These are phyloP conservation scores for Priapulus caudatus DNA, from an alignment of 2,888 invertebrate genomes.

Conservation along the genomic window DNA sequence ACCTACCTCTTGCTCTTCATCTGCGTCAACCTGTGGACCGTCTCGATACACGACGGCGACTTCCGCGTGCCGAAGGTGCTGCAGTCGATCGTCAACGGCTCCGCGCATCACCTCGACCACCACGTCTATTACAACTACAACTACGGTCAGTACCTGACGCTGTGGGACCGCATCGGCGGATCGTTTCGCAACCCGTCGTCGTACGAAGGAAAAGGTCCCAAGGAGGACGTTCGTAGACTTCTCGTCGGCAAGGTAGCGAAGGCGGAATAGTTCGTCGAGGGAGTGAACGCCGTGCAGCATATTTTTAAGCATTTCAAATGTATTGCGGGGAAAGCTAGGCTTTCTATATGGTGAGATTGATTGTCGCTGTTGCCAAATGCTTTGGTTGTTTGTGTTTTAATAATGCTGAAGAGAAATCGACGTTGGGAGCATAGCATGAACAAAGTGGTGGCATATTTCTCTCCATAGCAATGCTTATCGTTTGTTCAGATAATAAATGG, in stretches of 20 bases:
- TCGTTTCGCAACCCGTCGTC: slow-evolving; percentile 36
- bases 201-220: slow-evolving; percentile 32
- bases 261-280: too few species aligned
- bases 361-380: too few species aligned
- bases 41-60: slow-evolving; percentile 43
- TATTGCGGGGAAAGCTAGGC: too few species aligned
- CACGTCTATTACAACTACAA: slow-evolving; percentile 42
- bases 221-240: slow-evolving; percentile 23
- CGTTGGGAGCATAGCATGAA: too few species aligned
- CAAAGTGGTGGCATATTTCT: too few species aligned
- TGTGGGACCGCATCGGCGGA: slow-evolving; percentile 42
- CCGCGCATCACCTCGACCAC: slow-evolving; percentile 43
- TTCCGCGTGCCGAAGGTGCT: slow-evolving; percentile 36
- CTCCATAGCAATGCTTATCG: too few species aligned
- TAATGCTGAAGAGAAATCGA: too few species aligned
- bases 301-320: too few species aligned
- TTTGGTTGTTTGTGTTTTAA: too few species aligned
- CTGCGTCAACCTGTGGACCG: slow-evolving; percentile 43
- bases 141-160: slow-evolving; percentile 44
- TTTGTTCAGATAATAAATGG: too few species aligned
- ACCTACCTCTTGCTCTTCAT: slow-evolving; percentile 39
- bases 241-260: background rate
- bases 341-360: too few species aligned
- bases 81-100: slow-evolving; percentile 39
- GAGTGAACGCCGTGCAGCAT: too few species aligned